phyloP scores from a whole-genome alignment of 23 tunicate genomes.

The Phallusia fumigata region DNA sequence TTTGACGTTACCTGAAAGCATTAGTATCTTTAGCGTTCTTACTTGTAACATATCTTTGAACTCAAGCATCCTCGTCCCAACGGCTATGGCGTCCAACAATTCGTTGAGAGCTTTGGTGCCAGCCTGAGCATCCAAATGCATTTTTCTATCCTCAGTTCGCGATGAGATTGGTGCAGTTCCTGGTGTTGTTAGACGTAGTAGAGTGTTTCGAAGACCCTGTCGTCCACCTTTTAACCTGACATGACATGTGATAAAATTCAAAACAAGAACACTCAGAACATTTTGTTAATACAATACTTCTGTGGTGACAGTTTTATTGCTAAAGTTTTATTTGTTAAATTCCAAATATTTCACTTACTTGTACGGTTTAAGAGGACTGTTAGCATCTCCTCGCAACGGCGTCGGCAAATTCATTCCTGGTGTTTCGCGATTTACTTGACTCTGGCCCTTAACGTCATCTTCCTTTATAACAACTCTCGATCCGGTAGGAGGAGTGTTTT shows the following conservation, averaged over 20 bases:
- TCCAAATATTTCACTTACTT: conserved; percentile 32
- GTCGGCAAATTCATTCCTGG: conserved; percentile 66
- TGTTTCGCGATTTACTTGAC: conserved; percentile 29
- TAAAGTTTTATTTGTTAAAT: too few relatives aligned
- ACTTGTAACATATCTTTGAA: conserved; percentile 83
- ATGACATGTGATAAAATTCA: neutral
- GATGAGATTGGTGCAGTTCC: conserved; percentile 31
- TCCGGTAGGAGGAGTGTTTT: conserved; percentile 47
- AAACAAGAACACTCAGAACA: too few relatives aligned
- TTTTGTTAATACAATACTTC: too few relatives aligned
- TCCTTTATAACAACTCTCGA: conserved; percentile 58
- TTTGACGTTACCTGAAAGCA: too few relatives aligned
- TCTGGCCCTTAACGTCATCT: conserved; percentile 16
- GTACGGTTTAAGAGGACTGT: conserved; percentile 88
- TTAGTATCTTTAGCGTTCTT: neutral
- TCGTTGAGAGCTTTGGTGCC: conserved; percentile 75
- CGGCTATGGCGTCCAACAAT: conserved; percentile 61
- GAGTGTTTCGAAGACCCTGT: conserved; percentile 24
- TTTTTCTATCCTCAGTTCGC: conserved; percentile 50
- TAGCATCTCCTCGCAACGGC: conserved; percentile 68
- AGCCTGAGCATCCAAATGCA: conserved; percentile 34
- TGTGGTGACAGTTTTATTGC: too few relatives aligned
- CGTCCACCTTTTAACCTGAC: conserved; percentile 8
- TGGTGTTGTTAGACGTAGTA: conserved; percentile 35
- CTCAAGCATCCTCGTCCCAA: conserved; percentile 67